Evolutionary conservation across 2,797 vertebrate species (phyloP).

Genomic region (Sebastes paucispinis): DNA sequence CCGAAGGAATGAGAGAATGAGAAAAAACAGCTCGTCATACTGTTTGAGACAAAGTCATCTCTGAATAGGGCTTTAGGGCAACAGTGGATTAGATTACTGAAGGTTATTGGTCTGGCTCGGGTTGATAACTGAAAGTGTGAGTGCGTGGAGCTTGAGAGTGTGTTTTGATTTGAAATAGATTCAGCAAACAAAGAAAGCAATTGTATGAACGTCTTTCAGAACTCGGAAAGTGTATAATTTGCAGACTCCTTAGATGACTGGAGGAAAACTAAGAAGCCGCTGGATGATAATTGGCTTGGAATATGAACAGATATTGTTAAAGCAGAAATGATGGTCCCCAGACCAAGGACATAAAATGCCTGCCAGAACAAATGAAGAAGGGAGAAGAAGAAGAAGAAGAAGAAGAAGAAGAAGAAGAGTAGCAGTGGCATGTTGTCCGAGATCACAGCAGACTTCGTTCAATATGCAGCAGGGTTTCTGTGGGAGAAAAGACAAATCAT

Average conservation of each 20-base stretch:
- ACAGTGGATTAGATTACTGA: background rate
- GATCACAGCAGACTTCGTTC: background rate
- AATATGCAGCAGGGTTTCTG: background rate
- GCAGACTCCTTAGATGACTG: background rate
- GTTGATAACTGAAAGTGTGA: background rate
- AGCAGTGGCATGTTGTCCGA: background rate
- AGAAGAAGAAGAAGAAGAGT: background rate
- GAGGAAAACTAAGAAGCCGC: no score
- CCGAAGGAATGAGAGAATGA: background rate
- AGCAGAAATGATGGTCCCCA: background rate
- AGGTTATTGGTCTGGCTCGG: background rate
- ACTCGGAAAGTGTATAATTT: background rate
- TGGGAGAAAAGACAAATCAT: background rate
- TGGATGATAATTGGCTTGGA: background rate
- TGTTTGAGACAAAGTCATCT: background rate
- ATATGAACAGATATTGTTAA: background rate
- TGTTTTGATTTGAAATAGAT: accelerated
- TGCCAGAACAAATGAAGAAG: background rate
- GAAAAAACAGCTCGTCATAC: background rate
- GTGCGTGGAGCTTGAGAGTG: background rate
- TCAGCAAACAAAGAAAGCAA: background rate
- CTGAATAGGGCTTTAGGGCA: background rate
- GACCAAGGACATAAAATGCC: background rate
- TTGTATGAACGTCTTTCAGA: background rate
- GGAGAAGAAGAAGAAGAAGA: no score